These are phyloP conservation scores for Yponomeuta cagnagella DNA, from an alignment of 2,888 invertebrate species.

Conservation along the genomic window DNA sequence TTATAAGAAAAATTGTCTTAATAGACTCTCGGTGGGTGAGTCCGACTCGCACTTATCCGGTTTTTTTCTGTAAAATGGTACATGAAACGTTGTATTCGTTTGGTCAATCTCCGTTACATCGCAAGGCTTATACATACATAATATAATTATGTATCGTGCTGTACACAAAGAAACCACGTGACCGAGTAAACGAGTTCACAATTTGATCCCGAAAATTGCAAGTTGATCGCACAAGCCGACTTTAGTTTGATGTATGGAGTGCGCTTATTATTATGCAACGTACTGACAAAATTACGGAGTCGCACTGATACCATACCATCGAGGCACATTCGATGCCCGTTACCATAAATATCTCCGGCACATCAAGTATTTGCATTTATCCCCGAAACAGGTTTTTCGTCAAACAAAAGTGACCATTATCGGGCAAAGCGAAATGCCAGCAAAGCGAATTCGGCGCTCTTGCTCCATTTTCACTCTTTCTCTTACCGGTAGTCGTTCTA, in stretches of 20 bases:
- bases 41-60: background rate
- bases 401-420: slow-evolving; percentile 11
- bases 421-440: background rate
- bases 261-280: slow-evolving; percentile 10
- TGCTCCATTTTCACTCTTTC: background rate
- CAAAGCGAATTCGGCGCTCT: background rate
- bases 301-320: slow-evolving; percentile 12
- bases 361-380: slow-evolving; percentile 16
- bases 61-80: too few relatives aligned
- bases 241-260: slow-evolving; percentile 14
- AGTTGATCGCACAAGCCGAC: background rate
- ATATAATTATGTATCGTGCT: too few relatives aligned
- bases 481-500: background rate
- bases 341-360: slow-evolving; percentile 6
- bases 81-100: too few relatives aligned
- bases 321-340: slow-evolving; percentile 11
- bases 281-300: background rate
- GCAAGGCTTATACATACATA: too few relatives aligned
- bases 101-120: too few relatives aligned
- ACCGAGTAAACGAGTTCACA: background rate
- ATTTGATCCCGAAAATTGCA: background rate
- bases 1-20: too few relatives aligned
- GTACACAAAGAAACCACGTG: background rate
- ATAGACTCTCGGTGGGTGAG: too few relatives aligned
- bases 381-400: slow-evolving; percentile 5